Conservation (phyloP, 2,888 invertebrate genomes). For the Poecilus cupreus region DNA sequence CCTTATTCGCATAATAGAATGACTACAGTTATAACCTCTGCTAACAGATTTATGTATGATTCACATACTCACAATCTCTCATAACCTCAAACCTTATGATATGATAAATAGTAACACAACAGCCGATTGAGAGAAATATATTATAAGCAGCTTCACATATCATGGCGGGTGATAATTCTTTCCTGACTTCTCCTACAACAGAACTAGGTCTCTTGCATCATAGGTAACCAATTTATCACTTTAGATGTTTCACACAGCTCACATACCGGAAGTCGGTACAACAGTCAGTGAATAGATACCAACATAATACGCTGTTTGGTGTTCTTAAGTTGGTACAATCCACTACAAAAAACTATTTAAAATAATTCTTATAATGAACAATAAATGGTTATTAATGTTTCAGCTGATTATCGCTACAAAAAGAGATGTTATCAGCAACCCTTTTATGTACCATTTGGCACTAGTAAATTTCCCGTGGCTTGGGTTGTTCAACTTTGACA, state of each 20-base stretch:
- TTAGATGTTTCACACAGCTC: conserved; percentile 45
- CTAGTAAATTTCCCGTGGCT: background rate
- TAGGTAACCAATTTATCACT: conserved; percentile 41
- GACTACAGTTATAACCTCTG: background rate
- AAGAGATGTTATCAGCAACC: conserved; percentile 23
- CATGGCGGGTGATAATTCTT: background rate
- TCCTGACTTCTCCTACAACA: conserved; percentile 16
- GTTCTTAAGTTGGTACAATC: no score
- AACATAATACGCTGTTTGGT: no score
- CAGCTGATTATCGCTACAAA: background rate
- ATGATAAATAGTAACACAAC: background rate
- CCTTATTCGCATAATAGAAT: no score
- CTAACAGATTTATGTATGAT: background rate
- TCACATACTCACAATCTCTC: background rate
- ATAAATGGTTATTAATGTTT: background rate
- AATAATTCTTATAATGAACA: no score
- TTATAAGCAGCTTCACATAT: conserved; percentile 10
- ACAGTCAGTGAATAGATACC: conserved; percentile 23
- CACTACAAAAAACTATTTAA: no score
- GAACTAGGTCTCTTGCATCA: background rate
- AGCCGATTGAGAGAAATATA: background rate
- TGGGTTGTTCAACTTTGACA: conserved; percentile 53
- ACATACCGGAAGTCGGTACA: conserved; percentile 24
- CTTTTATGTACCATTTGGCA: conserved; percentile 35
- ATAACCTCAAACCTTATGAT: background rate